A percentile compares a stretch with the other conserved stretches of the same genome.
Conservation (phyloP, 2,888 invertebrate species). For the Periphyllus acericola region DNA sequence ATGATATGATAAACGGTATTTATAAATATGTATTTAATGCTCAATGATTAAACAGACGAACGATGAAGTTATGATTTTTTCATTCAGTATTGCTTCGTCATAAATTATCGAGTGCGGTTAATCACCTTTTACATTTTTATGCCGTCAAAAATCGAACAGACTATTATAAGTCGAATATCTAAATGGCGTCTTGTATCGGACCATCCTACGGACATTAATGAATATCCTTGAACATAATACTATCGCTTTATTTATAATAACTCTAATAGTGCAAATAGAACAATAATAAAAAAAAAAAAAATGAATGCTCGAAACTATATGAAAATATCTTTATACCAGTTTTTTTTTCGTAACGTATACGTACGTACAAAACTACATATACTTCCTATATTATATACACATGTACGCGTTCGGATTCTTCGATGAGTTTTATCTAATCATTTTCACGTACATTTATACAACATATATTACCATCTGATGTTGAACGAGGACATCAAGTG, state of each 20-base stretch:
- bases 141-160: not conserved
- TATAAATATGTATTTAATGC: not conserved
- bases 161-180: not conserved
- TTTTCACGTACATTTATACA: slow-evolving; percentile 9
- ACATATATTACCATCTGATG: not conserved
- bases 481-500: not conserved
- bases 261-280: not conserved
- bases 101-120: not conserved
- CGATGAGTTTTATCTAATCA: not conserved
- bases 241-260: not conserved
- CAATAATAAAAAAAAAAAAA: not conserved
- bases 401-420: not conserved
- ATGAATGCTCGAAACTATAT: not conserved
- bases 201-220: not conserved
- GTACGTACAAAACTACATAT: too few species aligned
- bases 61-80: not conserved
- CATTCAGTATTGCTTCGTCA: not conserved
- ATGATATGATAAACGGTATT: not conserved
- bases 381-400: slow-evolving; percentile 7
- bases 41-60: not conserved
- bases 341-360: not conserved
- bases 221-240: not conserved
- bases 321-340: not conserved
- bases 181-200: not conserved
- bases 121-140: not conserved